Conservation (phyloP, 1,140 invertebrate species). For the Trachelipus rathkii region DNA sequence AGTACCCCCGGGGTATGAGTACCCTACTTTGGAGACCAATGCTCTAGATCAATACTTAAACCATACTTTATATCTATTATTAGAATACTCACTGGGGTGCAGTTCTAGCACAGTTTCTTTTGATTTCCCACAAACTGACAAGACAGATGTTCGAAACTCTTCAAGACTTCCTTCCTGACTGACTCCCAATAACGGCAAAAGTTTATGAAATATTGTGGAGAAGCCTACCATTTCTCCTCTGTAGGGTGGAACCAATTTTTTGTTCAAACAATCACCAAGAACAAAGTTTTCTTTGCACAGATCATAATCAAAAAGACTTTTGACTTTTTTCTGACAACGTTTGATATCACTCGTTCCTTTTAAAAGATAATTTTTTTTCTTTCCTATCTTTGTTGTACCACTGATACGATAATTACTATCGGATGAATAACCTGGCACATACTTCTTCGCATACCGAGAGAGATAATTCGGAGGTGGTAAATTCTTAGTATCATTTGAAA, state of each 20-base stretch:
- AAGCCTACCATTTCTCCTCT: background rate
- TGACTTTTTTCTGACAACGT: background rate
- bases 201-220: background rate
- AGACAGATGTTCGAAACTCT: background rate
- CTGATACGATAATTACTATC: no score
- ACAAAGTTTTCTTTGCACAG: background rate
- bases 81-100: background rate
- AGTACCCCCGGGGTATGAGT: background rate
- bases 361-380: background rate
- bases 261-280: background rate
- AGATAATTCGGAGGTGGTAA: background rate
- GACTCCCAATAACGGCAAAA: background rate
- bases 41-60: background rate
- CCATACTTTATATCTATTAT: background rate
- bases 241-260: background rate
- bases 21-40: background rate
- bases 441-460: background rate
- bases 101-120: background rate
- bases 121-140: background rate
- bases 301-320: background rate
- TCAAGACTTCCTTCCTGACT: background rate
- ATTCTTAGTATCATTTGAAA: background rate
- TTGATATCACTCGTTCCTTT: background rate
- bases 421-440: background rate
- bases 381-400: background rate